Base-by-base conservation (phyloP, 1,140 invertebrate genomes). In the Bradynema listronoti region DNA sequence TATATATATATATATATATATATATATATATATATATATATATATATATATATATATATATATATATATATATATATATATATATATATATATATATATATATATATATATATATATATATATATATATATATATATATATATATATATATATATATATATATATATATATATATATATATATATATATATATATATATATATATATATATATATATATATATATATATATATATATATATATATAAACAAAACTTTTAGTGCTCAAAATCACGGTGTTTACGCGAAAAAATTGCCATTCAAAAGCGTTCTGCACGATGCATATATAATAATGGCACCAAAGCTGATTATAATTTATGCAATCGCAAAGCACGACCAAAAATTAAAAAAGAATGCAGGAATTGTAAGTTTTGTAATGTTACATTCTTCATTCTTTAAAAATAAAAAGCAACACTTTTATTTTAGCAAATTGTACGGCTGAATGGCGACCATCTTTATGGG, bases 361-460 rank as follows among this genome's bases (percentile, higher is more conserved):
- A 75, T 58, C 61, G 68, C 7, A 69, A 66, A 30, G 65, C 41
- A 39, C 9, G 73, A 34, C 73, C 73, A 29, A 71, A 77, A 52
- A 65, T 72, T 27, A 71, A 73, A 41, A 72, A 72, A 33, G 68
- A 69, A 62, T 72, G 68, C 32, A 14, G 47, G 11, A 69, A 72
- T 47, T 22, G 67, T 69, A 56, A 56, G 57, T 45, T 19, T 9
- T 32, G 27, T 62, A 36, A 45, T 29, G 5, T 39, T 34, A 25
- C 0, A 0, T 11, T 24, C 2, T 22, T 60, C n/a, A 54, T 39
- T 58, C 4, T 6, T 9, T 9, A 54, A 34, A 42, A 49, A 49
- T 11, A 9, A 49, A 9, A 16, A 11, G 9, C 34, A 9, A 49
- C 14, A 16, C 9, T 11, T 11, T 19, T 9, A 19, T 68, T 65